Percentiles rank a stretch among this genome's conserved stretches.
phyloP scores from a whole-genome alignment of 1,140 invertebrate species.

The Drosophila novamexicana region DNA sequence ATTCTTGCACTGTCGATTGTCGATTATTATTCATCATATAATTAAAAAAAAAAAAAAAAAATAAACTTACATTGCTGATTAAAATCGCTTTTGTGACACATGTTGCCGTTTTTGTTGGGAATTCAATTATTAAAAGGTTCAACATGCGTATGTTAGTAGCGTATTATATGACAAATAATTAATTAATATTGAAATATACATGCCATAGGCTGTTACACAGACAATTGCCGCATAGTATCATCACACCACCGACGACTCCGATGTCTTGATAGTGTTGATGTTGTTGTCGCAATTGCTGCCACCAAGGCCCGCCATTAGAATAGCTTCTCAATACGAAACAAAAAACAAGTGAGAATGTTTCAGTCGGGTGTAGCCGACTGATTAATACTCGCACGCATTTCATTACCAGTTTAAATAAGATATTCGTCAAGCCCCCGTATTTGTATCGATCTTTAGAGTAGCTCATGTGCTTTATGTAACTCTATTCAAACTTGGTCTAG shows the following conservation, averaged over 20 bases:
- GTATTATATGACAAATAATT: slow-evolving; percentile 14
- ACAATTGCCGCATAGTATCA: slow-evolving; percentile 40
- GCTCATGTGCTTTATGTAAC: no score
- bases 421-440: no score
- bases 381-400: no score
- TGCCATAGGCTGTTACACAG: slow-evolving; percentile 7
- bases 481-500: no score
- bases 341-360: background rate
- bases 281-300: slow-evolving; percentile 49
- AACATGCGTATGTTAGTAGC: slow-evolving; percentile 8
- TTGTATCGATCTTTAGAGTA: no score
- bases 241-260: slow-evolving; percentile 8
- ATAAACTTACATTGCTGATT: slow-evolving; percentile 40
- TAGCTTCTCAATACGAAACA: slow-evolving; percentile 19
- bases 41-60: slow-evolving; percentile 26
- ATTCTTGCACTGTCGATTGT: background rate
- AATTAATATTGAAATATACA: slow-evolving; percentile 49
- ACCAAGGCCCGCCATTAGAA: slow-evolving; percentile 56
- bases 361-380: no score
- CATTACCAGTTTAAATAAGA: no score
- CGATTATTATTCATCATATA: slow-evolving; percentile 36
- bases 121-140: slow-evolving; percentile 44
- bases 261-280: slow-evolving; percentile 8
- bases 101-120: slow-evolving; percentile 34
- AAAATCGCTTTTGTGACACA: slow-evolving; percentile 23